Evolutionary conservation across 1,140 invertebrate species (phyloP).

Genomic region (Drosophila willistoni): DNA sequence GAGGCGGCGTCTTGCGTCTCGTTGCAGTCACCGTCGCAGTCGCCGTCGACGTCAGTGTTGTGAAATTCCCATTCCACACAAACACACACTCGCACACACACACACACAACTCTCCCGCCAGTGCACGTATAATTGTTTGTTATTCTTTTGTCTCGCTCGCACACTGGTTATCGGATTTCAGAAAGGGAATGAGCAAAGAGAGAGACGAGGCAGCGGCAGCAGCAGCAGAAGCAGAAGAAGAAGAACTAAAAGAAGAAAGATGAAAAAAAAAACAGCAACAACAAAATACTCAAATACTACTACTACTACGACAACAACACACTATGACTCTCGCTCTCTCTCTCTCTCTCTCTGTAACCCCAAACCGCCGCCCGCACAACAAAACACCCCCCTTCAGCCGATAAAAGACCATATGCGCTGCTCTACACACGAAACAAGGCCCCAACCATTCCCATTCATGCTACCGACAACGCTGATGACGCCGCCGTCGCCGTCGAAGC

Average conservation of each 20-base stretch:
- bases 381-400: not conserved
- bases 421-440: slow-evolving; percentile 16
- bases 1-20: slow-evolving; percentile 36
- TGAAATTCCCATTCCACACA: slow-evolving; percentile 67
- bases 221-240: slow-evolving; percentile 44
- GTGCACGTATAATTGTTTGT: slow-evolving; percentile 75
- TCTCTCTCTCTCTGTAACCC: too few relatives aligned
- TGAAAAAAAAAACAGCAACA: slow-evolving; percentile 28
- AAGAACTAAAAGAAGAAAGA: slow-evolving; percentile 25
- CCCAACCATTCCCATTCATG: slow-evolving; percentile 76
- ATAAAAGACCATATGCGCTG: not conserved
- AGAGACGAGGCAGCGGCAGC: slow-evolving; percentile 24
- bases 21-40: slow-evolving; percentile 27
- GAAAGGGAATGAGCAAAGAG: slow-evolving; percentile 30
- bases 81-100: slow-evolving; percentile 40
- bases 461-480: slow-evolving; percentile 14
- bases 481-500: slow-evolving; percentile 25
- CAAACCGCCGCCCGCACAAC: slow-evolving; percentile 8
- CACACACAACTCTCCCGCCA: slow-evolving; percentile 32
- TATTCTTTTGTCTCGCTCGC: slow-evolving; percentile 78
- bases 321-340: slow-evolving; percentile 30
- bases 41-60: slow-evolving; percentile 40
- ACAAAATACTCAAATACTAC: slow-evolving; percentile 73
- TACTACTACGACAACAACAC: slow-evolving; percentile 72
- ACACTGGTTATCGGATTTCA: slow-evolving; percentile 80